These are phyloP conservation scores for Copsychus sechellarum DNA, from an alignment of 2,113 vertebrate genomes.

Conservation along the genomic window DNA sequence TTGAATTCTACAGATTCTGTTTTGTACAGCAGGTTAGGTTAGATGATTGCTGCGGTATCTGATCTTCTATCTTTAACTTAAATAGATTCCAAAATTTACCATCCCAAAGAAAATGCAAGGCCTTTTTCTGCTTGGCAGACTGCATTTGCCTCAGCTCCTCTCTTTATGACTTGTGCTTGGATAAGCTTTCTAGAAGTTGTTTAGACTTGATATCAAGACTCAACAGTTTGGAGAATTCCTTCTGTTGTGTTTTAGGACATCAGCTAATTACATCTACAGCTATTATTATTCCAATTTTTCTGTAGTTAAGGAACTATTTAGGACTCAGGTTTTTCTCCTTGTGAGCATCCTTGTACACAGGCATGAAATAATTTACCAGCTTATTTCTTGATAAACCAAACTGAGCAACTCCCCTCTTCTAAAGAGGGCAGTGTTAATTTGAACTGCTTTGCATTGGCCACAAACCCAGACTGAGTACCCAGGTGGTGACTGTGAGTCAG, in stretches of 20 bases:
- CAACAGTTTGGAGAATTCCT: neutral
- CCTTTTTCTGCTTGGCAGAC: neutral
- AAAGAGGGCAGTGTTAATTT: neutral
- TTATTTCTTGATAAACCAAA: neutral
- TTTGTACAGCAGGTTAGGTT: neutral
- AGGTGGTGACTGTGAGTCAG: slow-evolving; percentile 24
- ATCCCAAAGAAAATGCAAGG: neutral
- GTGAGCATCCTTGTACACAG: neutral
- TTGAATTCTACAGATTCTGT: neutral
- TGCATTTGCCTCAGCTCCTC: neutral
- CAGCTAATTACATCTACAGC: neutral
- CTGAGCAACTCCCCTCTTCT: neutral
- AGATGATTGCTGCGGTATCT: neutral
- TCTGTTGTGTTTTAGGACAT: neutral
- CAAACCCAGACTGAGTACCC: neutral
- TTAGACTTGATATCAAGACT: neutral
- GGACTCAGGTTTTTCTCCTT: neutral
- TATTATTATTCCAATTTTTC: neutral
- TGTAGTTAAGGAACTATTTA: neutral
- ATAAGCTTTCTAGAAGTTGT: neutral
- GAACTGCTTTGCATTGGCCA: neutral
- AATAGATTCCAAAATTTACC: neutral
- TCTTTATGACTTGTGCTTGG: neutral
- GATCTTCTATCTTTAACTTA: neutral
- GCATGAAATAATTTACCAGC: neutral